Evolutionary conservation across 2,797 vertebrate genomes (phyloP).

Genomic region (Malacoctenus gilli): DNA sequence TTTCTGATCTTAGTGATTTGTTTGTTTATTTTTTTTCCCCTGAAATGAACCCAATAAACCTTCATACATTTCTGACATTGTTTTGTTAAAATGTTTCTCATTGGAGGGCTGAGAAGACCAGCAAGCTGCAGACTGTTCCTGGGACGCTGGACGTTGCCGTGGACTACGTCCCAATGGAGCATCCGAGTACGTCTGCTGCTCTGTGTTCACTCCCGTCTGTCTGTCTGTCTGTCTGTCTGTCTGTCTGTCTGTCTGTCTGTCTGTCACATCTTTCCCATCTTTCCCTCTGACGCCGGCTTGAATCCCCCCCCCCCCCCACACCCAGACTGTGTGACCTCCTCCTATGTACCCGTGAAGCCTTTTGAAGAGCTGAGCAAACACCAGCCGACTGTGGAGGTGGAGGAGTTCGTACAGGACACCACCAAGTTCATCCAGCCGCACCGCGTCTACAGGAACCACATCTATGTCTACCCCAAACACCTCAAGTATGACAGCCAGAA

Average conservation of each 20-base stretch:
- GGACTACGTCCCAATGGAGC: slow-evolving; percentile 92
- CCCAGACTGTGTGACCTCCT: slow-evolving; percentile 95
- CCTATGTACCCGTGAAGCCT: slow-evolving; percentile 92
- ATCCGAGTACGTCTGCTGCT: slow-evolving; percentile 86
- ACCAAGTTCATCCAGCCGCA: slow-evolving; percentile 92
- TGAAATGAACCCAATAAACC: too few species aligned
- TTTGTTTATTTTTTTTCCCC: too few species aligned
- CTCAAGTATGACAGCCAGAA: slow-evolving; percentile 98
- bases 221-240: not conserved
- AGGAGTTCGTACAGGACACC: slow-evolving; percentile 93
- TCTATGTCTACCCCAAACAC: slow-evolving; percentile 97
- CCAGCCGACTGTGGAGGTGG: slow-evolving; percentile 91
- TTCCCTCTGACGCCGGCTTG: too few species aligned
- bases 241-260: not conserved
- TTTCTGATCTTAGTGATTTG: too few species aligned
- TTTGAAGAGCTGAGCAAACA: slow-evolving; percentile 86
- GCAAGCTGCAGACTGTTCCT: slow-evolving; percentile 94
- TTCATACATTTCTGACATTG: too few species aligned
- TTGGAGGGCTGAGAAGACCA: slow-evolving; percentile 92
- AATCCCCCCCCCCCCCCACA: too few species aligned
- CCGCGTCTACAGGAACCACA: slow-evolving; percentile 94
- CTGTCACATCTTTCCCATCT: not conserved
- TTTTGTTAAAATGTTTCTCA: not conserved
- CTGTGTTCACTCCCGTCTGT: not conserved
- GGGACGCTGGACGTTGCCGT: slow-evolving; percentile 90